Evolutionary conservation across 2,113 vertebrate species (phyloP), one percentile per base, ranked within the genome.

Genomic region (Zosterops borbonicus): DNA sequence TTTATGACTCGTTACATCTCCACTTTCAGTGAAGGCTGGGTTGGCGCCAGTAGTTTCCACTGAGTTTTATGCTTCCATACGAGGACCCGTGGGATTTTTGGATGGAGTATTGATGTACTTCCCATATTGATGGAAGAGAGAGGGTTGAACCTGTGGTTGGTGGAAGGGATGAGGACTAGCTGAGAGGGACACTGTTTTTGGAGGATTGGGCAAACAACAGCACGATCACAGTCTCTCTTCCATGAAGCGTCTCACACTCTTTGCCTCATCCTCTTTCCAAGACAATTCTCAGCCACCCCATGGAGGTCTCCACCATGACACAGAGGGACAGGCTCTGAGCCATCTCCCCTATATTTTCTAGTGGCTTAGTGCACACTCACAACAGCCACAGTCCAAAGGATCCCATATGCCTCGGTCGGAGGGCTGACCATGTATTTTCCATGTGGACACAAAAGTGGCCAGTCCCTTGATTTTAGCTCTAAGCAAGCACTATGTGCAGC

Each of bases 11-110:
- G 8, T 46, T 89, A 42, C 4, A 5, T 67, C 62, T 86, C 78
- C 11, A 4, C 46, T 85, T 85, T 71, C 74, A 44, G 1, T 0
- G 13, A 39, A 62, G 55, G 19, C 17, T 92, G 90, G 21, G 47
- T 4, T 44, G 35, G 14, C 0, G 11, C 62, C 77, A 87, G 53
- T 24, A 52, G 35, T 63, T 95, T 78, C 21, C 69, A n/a, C 23
- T 2, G 6, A 50, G 29, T 78, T 92, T 81, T 55, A 49, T 0
- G 0, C 19, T 50, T 24, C 60, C 8, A 5, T 47, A n/a, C 0
- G 2, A 59, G 21, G 46, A 62, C 46, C 27, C 0, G 0, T 35
- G 49, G 53, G 74, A 71, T 79, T 96, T 90, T 58, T 85, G 90
- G 70, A n/a, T 37, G 67, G 28, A 60, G 27, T 37, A n/a, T 5